Percentiles rank a stretch among this genome's conserved stretches.
Conservation (phyloP, 2,113 vertebrate genomes). For the Cyanoliseus patagonus region DNA sequence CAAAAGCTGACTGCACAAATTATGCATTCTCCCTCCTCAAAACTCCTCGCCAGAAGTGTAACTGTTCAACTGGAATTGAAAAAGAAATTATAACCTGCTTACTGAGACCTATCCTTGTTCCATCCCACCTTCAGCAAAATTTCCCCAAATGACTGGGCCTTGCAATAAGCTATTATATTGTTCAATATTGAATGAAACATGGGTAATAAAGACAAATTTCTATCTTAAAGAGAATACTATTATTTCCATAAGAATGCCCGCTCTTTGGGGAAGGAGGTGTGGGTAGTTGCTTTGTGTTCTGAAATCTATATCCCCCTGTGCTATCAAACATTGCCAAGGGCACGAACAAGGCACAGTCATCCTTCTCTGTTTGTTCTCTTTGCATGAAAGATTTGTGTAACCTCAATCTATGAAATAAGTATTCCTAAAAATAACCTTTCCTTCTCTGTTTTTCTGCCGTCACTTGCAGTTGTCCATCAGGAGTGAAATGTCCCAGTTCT, state of each 20-base stretch:
- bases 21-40: background rate
- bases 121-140: background rate
- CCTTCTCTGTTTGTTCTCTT: background rate
- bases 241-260: background rate
- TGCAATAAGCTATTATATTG: background rate
- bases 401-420: background rate
- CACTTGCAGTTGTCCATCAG: background rate
- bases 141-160: background rate
- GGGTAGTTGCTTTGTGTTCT: background rate
- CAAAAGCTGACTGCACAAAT: background rate
- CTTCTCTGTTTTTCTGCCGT: background rate
- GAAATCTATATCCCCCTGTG: background rate
- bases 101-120: background rate
- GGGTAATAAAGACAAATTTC: background rate
- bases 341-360: background rate
- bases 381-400: background rate
- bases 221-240: constrained; percentile 9
- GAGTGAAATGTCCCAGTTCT: background rate
- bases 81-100: background rate
- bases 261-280: background rate
- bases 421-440: constrained; percentile 30
- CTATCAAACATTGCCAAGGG: constrained; percentile 19
- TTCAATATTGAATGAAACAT: background rate
- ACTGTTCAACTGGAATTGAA: background rate
- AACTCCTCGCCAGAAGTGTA: background rate